Percentiles rank a stretch among this genome's conserved stretches.
Evolutionary conservation across 2,113 vertebrate genomes (phyloP).

Genomic region (Periophthalmus modestus): DNA sequence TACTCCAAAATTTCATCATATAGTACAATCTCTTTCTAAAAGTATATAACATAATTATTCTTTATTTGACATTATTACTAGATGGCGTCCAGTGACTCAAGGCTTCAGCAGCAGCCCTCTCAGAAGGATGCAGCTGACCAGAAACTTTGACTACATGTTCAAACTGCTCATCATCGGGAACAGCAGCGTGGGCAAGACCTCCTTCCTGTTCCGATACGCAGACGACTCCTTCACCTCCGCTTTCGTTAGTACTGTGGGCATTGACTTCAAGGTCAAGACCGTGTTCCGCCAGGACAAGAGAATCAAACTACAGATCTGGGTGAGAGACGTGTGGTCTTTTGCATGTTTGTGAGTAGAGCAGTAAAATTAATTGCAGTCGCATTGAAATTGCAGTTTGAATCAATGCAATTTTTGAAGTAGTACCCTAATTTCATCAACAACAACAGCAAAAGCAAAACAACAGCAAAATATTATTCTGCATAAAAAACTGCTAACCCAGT

Average conservation of each 20-base stretch:
- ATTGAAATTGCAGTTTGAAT: too few species aligned
- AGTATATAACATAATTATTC: not conserved
- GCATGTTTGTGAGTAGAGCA: not conserved
- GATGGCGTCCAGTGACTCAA: slow-evolving; percentile 85
- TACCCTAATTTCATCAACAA: too few species aligned
- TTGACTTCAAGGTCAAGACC: slow-evolving; percentile 94
- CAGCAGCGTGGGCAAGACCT: slow-evolving; percentile 92
- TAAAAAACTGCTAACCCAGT: too few species aligned
- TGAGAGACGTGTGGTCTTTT: slow-evolving; percentile 55
- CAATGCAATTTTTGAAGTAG: too few species aligned
- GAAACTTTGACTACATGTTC: slow-evolving; percentile 96
- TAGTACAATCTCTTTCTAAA: too few species aligned
- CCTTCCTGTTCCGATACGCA: slow-evolving; percentile 90
- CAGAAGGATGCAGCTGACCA: slow-evolving; percentile 88
- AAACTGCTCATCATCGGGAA: slow-evolving; percentile 91
- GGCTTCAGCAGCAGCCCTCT: slow-evolving; percentile 73
- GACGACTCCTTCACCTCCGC: slow-evolving; percentile 91
- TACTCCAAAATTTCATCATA: too few species aligned
- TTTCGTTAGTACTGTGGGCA: slow-evolving; percentile 92
- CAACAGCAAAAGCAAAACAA: too few species aligned
- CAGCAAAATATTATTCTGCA: too few species aligned
- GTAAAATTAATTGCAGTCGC: not conserved
- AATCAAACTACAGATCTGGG: slow-evolving; percentile 94
- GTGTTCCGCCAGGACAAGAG: slow-evolving; percentile 90
- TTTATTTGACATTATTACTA: slow-evolving; percentile 10